Conservation (phyloP, 1,140 invertebrate species). For the Musca vetustissima region DNA sequence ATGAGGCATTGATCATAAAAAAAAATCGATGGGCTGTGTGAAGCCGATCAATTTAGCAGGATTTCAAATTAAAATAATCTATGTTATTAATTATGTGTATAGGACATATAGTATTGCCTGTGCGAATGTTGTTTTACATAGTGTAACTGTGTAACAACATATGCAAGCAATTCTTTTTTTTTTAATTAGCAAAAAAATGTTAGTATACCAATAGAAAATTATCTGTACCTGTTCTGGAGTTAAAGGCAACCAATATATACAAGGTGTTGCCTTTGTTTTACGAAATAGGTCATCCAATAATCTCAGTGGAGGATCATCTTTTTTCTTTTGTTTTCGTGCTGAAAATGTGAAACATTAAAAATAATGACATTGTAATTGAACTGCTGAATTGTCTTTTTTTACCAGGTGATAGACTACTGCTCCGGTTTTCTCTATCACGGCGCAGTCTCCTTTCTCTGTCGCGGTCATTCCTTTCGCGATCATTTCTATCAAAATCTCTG, state of each 20-base stretch:
- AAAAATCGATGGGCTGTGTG: too few species aligned
- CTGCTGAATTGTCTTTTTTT: too few species aligned
- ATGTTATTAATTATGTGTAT: too few species aligned
- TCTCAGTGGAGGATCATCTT: conserved; percentile 85
- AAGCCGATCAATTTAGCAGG: too few species aligned
- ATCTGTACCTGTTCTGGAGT: conserved; percentile 85
- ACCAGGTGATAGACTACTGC: conserved; percentile 49
- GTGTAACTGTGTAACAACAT: too few species aligned
- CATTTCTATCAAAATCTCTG: conserved; percentile 21
- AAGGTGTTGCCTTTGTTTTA: conserved; percentile 92
- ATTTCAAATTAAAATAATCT: too few species aligned
- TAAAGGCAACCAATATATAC: conserved; percentile 96
- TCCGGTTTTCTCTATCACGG: conserved; percentile 38
- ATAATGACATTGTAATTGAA: background rate
- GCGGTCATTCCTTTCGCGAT: conserved; percentile 14
- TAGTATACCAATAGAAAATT: background rate
- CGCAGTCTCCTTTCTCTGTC: conserved; percentile 13
- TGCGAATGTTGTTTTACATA: too few species aligned
- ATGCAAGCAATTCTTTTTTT: too few species aligned
- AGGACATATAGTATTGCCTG: too few species aligned
- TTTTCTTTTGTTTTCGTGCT: conserved; percentile 73
- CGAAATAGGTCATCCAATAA: conserved; percentile 93
- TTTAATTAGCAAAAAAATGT: too few species aligned
- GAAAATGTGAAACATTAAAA: conserved; percentile 43
- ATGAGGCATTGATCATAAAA: too few species aligned